Evolutionary conservation across 2,797 vertebrate genomes (phyloP).

Genomic region (Dallia pectoralis): DNA sequence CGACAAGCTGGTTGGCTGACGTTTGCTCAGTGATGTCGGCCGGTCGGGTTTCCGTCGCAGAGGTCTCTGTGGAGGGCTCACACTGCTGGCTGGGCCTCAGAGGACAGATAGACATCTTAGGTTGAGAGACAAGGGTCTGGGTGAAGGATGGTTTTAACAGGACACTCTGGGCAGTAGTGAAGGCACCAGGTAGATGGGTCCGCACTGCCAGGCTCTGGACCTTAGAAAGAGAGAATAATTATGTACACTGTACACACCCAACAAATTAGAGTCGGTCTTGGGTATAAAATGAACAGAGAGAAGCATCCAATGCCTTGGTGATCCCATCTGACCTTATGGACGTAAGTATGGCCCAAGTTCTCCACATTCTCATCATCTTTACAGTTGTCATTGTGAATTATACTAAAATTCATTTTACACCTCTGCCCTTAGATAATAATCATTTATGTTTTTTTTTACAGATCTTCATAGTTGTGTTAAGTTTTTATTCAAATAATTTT

Average conservation of each 20-base stretch:
- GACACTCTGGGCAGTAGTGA: slow-evolving; percentile 82
- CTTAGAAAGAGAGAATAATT: slow-evolving; percentile 44
- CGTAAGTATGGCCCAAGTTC: no score
- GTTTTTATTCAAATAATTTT: no score
- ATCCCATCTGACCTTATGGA: no score
- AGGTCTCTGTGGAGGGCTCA: slow-evolving; percentile 75
- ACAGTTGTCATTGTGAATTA: no score
- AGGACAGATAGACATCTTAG: slow-evolving; percentile 76
- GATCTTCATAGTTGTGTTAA: no score
- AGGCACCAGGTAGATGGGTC: slow-evolving; percentile 80
- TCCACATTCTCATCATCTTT: no score
- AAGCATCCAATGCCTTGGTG: neutral
- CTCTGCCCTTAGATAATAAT: no score
- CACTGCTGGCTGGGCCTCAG: slow-evolving; percentile 79
- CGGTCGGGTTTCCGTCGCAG: slow-evolving; percentile 70
- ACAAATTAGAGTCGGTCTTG: neutral
- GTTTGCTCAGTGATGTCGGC: slow-evolving; percentile 73
- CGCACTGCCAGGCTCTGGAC: slow-evolving; percentile 87
- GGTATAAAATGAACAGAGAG: neutral
- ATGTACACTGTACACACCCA: neutral
- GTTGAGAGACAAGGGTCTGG: slow-evolving; percentile 76
- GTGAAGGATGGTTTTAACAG: slow-evolving; percentile 80
- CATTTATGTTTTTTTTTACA: no score
- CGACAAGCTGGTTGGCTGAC: slow-evolving; percentile 79
- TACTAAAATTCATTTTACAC: no score